Conservation (phyloP, 1,140 invertebrate species). For the Heliconius hewitsoni region DNA sequence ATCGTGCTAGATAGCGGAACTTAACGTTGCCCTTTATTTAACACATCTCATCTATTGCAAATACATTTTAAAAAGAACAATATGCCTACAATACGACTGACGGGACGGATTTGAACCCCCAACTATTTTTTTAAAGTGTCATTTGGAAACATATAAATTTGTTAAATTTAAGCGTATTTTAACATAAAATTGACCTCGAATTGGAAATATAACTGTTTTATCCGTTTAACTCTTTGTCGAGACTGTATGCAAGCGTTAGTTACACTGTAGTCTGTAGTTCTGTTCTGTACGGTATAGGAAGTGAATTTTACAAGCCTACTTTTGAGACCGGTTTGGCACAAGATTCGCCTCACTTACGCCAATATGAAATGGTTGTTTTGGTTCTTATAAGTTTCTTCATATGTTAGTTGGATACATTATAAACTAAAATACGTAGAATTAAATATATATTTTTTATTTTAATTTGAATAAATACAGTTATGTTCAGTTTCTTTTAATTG, state of each 20-base stretch:
- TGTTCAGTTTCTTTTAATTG: neutral
- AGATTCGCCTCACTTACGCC: slow-evolving; percentile 47
- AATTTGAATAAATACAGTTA: neutral
- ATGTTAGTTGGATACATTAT: neutral
- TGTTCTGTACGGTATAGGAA: slow-evolving; percentile 46
- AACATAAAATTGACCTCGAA: neutral
- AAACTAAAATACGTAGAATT: neutral
- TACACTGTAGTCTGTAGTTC: neutral
- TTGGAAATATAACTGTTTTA: neutral
- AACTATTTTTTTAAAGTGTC: too few relatives aligned
- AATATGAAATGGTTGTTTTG: slow-evolving; percentile 39
- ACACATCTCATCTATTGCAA: too few relatives aligned
- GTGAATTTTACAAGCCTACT: slow-evolving; percentile 71
- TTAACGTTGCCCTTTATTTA: too few relatives aligned
- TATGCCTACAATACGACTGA: too few relatives aligned
- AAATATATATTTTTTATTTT: neutral
- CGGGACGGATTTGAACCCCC: too few relatives aligned
- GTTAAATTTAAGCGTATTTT: too few relatives aligned
- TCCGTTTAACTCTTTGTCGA: slow-evolving; percentile 29
- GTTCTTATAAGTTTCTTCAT: neutral
- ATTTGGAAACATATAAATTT: neutral
- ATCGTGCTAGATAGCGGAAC: too few relatives aligned
- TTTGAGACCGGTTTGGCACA: slow-evolving; percentile 63
- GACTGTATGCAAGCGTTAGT: slow-evolving; percentile 33
- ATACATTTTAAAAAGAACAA: too few relatives aligned